These are phyloP conservation scores for Lampris megalopsis DNA, from an alignment of 2,113 vertebrate species.

Conservation along the genomic window DNA sequence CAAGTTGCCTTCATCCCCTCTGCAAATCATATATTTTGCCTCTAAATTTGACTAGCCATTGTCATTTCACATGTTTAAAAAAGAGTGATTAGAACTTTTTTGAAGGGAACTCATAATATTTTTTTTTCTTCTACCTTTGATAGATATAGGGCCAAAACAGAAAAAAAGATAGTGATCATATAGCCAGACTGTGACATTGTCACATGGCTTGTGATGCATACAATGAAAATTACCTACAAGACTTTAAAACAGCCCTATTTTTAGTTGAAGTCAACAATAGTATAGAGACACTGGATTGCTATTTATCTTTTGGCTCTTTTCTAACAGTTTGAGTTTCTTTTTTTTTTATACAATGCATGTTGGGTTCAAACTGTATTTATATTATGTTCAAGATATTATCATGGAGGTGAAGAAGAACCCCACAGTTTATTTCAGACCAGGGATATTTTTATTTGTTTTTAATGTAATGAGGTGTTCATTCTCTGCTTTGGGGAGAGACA, in stretches of 20 bases:
- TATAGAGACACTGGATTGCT: constrained; percentile 39
- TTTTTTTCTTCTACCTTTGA: not conserved
- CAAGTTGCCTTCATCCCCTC: not conserved
- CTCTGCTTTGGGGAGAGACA: constrained; percentile 42
- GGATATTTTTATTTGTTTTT: constrained; percentile 78
- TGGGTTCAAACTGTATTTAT: constrained; percentile 50
- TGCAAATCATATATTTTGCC: not conserved
- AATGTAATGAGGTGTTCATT: constrained; percentile 71
- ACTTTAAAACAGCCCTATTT: not conserved
- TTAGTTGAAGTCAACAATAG: constrained; percentile 1
- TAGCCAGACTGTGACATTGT: constrained; percentile 6
- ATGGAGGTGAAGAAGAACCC: constrained; percentile 36
- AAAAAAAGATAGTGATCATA: not conserved
- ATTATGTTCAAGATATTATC: constrained; percentile 14
- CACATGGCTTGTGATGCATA: constrained; percentile 11
- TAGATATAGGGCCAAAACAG: too few species aligned
- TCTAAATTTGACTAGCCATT: not conserved
- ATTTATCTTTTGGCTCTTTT: constrained; percentile 34
- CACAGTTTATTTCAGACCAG: constrained; percentile 75
- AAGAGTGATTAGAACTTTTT: not conserved
- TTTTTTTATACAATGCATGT: not conserved
- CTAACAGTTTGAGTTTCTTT: not conserved
- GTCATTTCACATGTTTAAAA: not conserved
- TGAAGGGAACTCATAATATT: not conserved
- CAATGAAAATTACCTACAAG: not conserved